phyloP scores from a whole-genome alignment of 2,113 vertebrate species.

The Malurus melanocephalus region DNA sequence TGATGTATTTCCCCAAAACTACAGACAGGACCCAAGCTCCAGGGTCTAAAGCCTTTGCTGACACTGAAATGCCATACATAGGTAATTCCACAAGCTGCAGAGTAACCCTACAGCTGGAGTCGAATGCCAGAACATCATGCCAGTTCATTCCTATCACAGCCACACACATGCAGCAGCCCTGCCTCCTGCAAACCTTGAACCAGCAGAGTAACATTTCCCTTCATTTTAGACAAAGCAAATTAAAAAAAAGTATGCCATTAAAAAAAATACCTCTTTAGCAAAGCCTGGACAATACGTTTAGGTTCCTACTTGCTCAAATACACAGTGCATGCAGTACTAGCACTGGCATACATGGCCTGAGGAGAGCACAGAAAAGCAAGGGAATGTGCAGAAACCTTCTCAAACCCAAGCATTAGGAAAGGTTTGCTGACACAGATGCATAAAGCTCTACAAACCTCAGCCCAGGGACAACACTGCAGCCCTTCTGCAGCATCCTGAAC shows the following conservation, averaged over 20 bases:
- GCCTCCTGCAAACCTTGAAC: neutral
- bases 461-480: neutral
- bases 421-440: neutral
- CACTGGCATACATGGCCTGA: neutral
- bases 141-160: neutral
- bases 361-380: neutral
- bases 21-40: neutral
- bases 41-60: neutral
- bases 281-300: neutral
- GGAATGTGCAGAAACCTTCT: neutral
- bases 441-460: neutral
- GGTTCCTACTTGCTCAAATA: neutral
- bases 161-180: neutral
- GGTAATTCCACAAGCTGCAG: neutral
- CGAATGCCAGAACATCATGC: rapidly evolving
- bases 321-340: neutral
- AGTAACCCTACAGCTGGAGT: neutral
- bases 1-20: neutral
- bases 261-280: neutral
- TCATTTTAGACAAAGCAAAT: neutral
- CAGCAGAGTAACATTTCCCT: neutral
- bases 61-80: rapidly evolving
- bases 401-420: neutral
- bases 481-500: neutral
- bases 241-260: neutral